These are phyloP conservation scores for Pandemis heparana DNA, from an alignment of 2,888 invertebrate genomes.

Conservation along the genomic window DNA sequence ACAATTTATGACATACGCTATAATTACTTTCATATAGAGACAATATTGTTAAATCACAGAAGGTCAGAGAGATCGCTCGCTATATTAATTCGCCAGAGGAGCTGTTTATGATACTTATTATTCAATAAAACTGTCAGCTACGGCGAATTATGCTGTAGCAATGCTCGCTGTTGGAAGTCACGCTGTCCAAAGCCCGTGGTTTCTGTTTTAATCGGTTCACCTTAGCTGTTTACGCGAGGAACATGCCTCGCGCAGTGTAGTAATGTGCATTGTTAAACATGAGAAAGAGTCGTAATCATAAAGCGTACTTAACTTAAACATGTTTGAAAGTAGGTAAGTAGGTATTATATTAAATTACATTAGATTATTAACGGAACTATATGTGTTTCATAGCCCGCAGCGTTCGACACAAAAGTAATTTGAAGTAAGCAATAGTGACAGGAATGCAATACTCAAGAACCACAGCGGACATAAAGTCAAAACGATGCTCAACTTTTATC, in stretches of 20 bases:
- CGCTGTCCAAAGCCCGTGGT: constrained; percentile 38
- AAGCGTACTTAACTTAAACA: background rate
- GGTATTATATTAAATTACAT: background rate
- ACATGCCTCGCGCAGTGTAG: constrained; percentile 10
- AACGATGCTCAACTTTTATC: constrained; percentile 28
- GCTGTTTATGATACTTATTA: constrained; percentile 69
- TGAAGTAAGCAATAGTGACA: constrained; percentile 3
- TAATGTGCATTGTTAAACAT: constrained; percentile 9
- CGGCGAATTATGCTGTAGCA: constrained; percentile 56
- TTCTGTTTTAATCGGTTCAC: constrained; percentile 39
- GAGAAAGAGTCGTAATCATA: constrained; percentile 13
- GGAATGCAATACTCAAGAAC: constrained; percentile 1
- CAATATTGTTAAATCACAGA: constrained; percentile 69
- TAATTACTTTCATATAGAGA: constrained; percentile 71
- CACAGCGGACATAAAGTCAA: constrained; percentile 9
- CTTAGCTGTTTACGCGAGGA: constrained; percentile 6
- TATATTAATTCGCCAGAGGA: constrained; percentile 59
- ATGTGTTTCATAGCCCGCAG: background rate
- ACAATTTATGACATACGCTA: constrained; percentile 62
- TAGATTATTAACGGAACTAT: background rate
- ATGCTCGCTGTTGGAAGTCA: constrained; percentile 45
- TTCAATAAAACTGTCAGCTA: constrained; percentile 71
- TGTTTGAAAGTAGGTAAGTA: background rate
- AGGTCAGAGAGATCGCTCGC: constrained; percentile 57
- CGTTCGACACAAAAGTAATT: background rate